Evolutionary conservation across 2,113 vertebrate species (phyloP), one percentile per base, ranked within the genome.

Genomic region (Athene cunicularia): DNA sequence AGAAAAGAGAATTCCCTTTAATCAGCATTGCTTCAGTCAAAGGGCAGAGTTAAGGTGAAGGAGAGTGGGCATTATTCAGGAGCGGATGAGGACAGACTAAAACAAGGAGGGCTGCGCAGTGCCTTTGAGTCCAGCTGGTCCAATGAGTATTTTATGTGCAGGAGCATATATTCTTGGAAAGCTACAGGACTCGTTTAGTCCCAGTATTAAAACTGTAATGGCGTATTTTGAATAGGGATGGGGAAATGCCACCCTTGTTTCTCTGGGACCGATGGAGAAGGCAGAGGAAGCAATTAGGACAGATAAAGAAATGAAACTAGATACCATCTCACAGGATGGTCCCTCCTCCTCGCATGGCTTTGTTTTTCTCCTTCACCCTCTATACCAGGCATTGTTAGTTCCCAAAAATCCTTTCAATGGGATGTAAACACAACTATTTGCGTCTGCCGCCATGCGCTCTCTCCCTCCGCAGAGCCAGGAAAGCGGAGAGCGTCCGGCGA

Each of bases 321-420:
- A 96, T 96, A 88, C 60, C 96, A 88, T 96, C 95, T 93, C 94
- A 76, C 82, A 90, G 96, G 92, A 96, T 86, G 94, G 86, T 91
- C 93, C 90, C 92, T 89, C 92, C 94, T 95, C 71, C 93, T 95
- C n/a, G 22, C 39, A 53, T 90, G 93, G 90, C 79, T 96, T 97
- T 97, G 94, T 91, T 97, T 91, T 73, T 53, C 71, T 89, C 94
- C 92, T 88, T 96, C 14, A 0, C 81, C 87, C 81, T 80, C 75
- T 1, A 0, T 52, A 89, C 70, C 88, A 87, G 91, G 79, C 91
- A 90, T 94, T 93, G 96, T 96, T 95, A 94, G 52, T 91, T 95
- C 84, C 96, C 94, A 47, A 95, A 97, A 95, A 56, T 49, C 63
- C 64, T 96, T 96, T 95, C 94, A 91, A 73, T 85, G 92, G 94